Evolutionary conservation across 2,113 vertebrate species (phyloP).

Genomic region (Conger conger): DNA sequence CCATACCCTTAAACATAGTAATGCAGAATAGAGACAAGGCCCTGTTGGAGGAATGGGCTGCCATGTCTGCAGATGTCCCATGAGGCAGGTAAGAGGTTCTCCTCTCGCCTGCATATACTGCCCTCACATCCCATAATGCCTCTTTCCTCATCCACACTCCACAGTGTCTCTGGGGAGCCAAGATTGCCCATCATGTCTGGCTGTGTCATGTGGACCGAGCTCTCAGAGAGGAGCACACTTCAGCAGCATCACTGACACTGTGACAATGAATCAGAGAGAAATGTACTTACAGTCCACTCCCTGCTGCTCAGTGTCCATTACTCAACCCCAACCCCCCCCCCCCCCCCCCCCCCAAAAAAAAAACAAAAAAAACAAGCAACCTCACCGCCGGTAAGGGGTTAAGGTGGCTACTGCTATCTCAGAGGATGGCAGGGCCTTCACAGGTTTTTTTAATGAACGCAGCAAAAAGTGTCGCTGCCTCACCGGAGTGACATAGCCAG

Average conservation of each 20-base stretch:
- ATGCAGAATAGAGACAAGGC: background rate
- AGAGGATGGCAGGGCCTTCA: slow-evolving; percentile 79
- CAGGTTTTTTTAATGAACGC: slow-evolving; percentile 96
- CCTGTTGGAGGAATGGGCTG: background rate
- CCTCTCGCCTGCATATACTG: background rate
- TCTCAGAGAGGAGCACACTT: background rate
- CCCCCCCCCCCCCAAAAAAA: slow-evolving; percentile 15
- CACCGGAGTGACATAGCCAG: slow-evolving; percentile 98
- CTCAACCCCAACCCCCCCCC: too few relatives aligned
- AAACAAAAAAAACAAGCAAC: slow-evolving; percentile 35
- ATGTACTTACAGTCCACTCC: background rate
- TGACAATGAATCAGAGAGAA: background rate
- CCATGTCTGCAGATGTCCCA: background rate
- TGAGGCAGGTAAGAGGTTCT: slow-evolving; percentile 11
- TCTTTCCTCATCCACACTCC: background rate
- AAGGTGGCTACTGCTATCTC: slow-evolving; percentile 70
- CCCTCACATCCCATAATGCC: background rate
- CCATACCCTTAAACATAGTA: background rate
- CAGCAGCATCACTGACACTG: background rate
- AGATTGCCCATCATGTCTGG: background rate
- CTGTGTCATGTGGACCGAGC: background rate
- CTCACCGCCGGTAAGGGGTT: slow-evolving; percentile 59
- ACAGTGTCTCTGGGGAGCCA: background rate
- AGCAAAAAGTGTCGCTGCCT: slow-evolving; percentile 98
- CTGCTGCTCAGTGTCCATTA: background rate